Base-by-base conservation (phyloP, 2,888 invertebrate species). In the Cremastinae sp. region DNA sequence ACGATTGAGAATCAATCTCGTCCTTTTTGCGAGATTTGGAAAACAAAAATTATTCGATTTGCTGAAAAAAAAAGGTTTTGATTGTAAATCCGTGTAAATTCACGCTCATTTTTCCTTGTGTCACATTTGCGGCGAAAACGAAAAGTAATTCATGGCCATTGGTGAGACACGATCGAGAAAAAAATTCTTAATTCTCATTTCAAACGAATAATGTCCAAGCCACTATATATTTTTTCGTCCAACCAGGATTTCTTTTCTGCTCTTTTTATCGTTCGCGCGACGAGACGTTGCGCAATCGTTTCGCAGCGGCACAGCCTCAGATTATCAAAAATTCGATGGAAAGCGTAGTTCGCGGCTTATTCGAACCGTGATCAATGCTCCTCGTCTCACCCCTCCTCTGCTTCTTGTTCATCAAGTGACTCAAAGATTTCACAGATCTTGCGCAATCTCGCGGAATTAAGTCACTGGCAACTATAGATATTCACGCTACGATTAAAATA, bases 71-170 rank as follows among this genome's bases (percentile, higher is more conserved):
- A 47, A 34, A 53, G 59, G 28, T 61, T 22, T 28, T 5, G 34
- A 61, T 14, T 28, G 41, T 41, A 61, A 18, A 54, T 58, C 56
- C 49, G 9, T 43, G 12, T 8, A 45, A 36, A 34, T 8, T 54
- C 16, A 54, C 70, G 65, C 65, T 70, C 49, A 66, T 59, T 59
- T 73, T 18, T 36, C 53, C 70, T 62, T 66, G 66, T 65, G 64
- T 36, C 54, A 59, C 51, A 61, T 56, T 34, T 68, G 61, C 61
- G 61, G 47, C 71, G 54, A 68, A n/a, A 69, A 69, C 59, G 76
- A 76, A 74, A 56, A 77, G 58, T 72, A 74, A 79, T 77, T 79
- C 79, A 77, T 76, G 79, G 76, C 53, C 79, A 69, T 54, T 69
- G 61, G 43, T 47, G 54, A 59, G 61, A 28, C 28, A 3, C 28